Evolutionary conservation across 2,888 invertebrate genomes (phyloP).

Genomic region (Tyria jacobaeae): DNA sequence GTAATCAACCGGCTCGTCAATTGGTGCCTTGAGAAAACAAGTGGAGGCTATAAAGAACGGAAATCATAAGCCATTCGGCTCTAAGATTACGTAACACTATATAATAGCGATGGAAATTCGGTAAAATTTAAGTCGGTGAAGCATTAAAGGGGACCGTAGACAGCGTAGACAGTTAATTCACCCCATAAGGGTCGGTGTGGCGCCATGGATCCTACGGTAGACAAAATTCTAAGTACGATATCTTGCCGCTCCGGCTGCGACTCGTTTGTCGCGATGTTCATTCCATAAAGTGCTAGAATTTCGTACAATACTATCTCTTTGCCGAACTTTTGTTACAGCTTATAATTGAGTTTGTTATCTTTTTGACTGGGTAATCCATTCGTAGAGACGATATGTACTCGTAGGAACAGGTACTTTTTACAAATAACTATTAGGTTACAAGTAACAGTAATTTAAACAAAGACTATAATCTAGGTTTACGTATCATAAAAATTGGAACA

Average conservation of each 20-base stretch:
- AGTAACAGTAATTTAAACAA: neutral
- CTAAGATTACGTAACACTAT: slow-evolving; percentile 76
- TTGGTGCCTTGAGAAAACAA: slow-evolving; percentile 59
- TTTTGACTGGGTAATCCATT: neutral
- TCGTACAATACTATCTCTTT: slow-evolving; percentile 36
- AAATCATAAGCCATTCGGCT: slow-evolving; percentile 80
- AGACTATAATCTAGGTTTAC: too few species aligned
- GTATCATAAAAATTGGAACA: too few species aligned
- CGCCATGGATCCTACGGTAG: slow-evolving; percentile 83
- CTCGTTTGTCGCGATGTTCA: slow-evolving; percentile 46
- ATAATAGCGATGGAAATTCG: slow-evolving; percentile 82
- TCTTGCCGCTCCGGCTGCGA: slow-evolving; percentile 61
- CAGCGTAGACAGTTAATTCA: slow-evolving; percentile 83
- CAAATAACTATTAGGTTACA: neutral
- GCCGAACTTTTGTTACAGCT: slow-evolving; percentile 20
- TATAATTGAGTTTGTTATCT: slow-evolving; percentile 15
- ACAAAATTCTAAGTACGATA: slow-evolving; percentile 81
- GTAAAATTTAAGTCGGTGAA: slow-evolving; percentile 84
- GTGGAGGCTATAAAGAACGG: slow-evolving; percentile 71
- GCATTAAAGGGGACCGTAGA: slow-evolving; percentile 82
- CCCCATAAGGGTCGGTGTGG: slow-evolving; percentile 84
- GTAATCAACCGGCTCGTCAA: slow-evolving; percentile 49
- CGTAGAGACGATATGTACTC: neutral
- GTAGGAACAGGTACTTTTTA: neutral
- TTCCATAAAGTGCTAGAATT: slow-evolving; percentile 47